Base-by-base conservation (phyloP, 2,113 vertebrate species). In the Asarcornis scutulata region DNA sequence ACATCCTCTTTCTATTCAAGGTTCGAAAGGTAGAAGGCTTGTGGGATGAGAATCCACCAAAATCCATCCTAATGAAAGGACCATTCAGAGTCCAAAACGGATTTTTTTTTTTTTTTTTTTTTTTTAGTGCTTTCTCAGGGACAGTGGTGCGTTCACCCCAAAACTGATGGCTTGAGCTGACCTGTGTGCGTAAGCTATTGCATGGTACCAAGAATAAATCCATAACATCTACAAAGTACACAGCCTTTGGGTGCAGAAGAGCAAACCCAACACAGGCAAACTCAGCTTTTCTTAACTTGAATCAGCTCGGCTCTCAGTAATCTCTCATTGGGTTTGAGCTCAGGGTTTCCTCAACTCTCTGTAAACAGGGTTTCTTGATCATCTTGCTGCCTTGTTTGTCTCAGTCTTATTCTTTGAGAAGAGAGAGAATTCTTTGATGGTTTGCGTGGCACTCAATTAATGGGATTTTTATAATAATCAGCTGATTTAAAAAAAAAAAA, bases 361-460 rank as follows among this genome's bases (percentile, higher is more conserved):
- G 13, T 83, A 80, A 95, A 68, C 27, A 66, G 27, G 13, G 38
- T 46, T 81, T 26, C 56, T 86, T 84, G 32, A 56, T 93, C 69
- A 38, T 92, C 32, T 71, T 75, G 26, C 48, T 78, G 77, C 42
- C 29, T 69, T 63, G 27, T 72, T 92, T 88, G 13, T 83, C 34
- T 83, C 36, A 12, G 42, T 25, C 40, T 76, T 63, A 5, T 9
- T 87, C 64, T 93, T 94, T 93, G 60, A 93, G 86, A 42, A 67
- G 60, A 93, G 86, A 42, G 63, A 20, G 23, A 64, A 18, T 74
- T 86, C 27, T 93, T 91, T 96, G 81, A 93, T 89, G 72, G 60
- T 58, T 88, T 88, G 13, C 76, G 11, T 93, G 72, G 11, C 31
- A 26, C 46, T 91, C 76, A 77, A 1, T 94, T 94, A 94, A 20